These are phyloP conservation scores for Drosophila sordidula DNA, from an alignment of 2,888 invertebrate species.

Conservation along the genomic window DNA sequence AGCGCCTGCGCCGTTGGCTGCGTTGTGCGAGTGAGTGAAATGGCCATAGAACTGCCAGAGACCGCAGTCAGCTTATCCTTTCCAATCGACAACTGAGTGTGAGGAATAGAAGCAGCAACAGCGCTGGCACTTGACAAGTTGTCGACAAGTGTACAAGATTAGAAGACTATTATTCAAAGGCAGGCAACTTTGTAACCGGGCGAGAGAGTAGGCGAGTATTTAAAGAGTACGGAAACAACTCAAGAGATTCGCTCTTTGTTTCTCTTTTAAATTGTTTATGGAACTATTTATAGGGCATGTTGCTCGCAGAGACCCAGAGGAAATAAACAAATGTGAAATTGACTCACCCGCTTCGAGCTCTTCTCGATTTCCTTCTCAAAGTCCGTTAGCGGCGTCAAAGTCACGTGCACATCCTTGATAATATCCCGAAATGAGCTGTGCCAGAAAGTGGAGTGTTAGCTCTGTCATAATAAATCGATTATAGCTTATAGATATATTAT, in stretches of 20 bases:
- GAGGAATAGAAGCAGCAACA: constrained; percentile 18
- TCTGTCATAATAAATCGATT: neutral
- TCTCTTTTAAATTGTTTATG: constrained; percentile 18
- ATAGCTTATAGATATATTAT: neutral
- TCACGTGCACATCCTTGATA: constrained; percentile 84
- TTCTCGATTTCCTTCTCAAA: constrained; percentile 83
- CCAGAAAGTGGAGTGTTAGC: neutral
- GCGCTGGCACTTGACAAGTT: constrained; percentile 58
- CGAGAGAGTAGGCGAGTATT: neutral
- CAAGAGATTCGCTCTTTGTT: constrained; percentile 34
- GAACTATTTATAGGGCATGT: constrained; percentile 40
- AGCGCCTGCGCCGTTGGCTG: constrained; percentile 52
- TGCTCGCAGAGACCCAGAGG: constrained; percentile 2
- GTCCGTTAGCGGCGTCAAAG: constrained; percentile 84
- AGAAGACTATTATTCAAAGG: constrained; percentile 50
- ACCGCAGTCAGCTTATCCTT: constrained; percentile 38
- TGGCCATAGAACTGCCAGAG: constrained; percentile 18
- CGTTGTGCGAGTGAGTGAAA: constrained; percentile 47
- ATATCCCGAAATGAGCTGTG: constrained; percentile 83
- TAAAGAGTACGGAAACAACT: constrained; percentile 25
- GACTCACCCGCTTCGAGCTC: constrained; percentile 83
- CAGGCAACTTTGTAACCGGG: constrained; percentile 56
- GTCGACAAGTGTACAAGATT: constrained; percentile 68
- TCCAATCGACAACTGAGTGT: constrained; percentile 23
- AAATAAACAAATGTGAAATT: constrained; percentile 23